phyloP scores from a whole-genome alignment of 2,888 invertebrate genomes.

The Linnaemya tessellans region DNA sequence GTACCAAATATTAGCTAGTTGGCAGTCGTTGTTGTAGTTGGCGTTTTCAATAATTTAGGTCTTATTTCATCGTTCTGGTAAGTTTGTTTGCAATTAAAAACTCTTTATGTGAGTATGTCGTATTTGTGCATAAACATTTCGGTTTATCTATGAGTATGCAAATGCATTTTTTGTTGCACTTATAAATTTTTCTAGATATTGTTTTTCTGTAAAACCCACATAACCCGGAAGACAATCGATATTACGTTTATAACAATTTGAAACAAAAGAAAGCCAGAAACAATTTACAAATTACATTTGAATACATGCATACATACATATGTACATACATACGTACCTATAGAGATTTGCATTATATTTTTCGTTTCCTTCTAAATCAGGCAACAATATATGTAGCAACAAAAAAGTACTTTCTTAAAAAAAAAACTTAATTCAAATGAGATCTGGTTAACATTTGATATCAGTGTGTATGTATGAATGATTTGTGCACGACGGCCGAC shows the following conservation, averaged over 20 bases:
- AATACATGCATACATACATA: slow-evolving; percentile 38
- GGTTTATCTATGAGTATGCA: neutral
- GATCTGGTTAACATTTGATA: slow-evolving; percentile 55
- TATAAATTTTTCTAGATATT: slow-evolving; percentile 25
- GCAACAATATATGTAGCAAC: neutral
- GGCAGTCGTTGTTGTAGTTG: slow-evolving; percentile 22
- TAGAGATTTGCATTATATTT: slow-evolving; percentile 38
- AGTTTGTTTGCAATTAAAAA: slow-evolving; percentile 39
- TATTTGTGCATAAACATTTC: neutral
- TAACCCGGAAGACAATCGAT: slow-evolving; percentile 72
- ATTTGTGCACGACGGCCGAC: slow-evolving; percentile 18
- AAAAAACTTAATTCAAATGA: slow-evolving; percentile 39
- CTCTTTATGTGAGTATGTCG: slow-evolving; percentile 4
- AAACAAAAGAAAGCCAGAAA: slow-evolving; percentile 57
- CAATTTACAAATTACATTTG: slow-evolving; percentile 31
- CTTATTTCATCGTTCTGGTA: slow-evolving; percentile 51
- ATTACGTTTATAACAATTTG: slow-evolving; percentile 54
- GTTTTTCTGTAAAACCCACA: slow-evolving; percentile 64
- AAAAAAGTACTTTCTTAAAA: slow-evolving; percentile 2
- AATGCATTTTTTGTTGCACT: slow-evolving; percentile 29
- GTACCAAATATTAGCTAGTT: slow-evolving; percentile 24
- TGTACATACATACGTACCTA: no score
- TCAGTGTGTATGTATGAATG: slow-evolving; percentile 10
- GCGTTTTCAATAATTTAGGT: slow-evolving; percentile 61
- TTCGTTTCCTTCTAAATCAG: slow-evolving; percentile 41